Percentiles rank a stretch among this genome's conserved stretches.
These are phyloP conservation scores for Tapera naevia DNA, from an alignment of 2,797 vertebrate species.

Conservation along the genomic window DNA sequence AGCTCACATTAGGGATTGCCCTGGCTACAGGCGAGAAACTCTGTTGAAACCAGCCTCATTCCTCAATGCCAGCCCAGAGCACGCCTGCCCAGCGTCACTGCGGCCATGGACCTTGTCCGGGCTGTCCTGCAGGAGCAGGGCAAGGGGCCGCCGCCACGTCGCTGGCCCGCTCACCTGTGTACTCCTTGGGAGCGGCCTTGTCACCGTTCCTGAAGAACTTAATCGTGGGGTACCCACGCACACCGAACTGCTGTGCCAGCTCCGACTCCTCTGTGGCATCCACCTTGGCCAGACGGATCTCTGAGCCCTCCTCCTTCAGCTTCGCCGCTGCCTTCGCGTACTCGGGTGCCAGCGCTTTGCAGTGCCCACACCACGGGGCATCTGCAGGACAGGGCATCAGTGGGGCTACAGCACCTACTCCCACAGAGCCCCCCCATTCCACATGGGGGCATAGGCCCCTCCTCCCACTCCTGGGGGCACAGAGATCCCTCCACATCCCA, in stretches of 20 bases:
- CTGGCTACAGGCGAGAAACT: too few species aligned
- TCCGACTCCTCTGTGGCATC: constrained; percentile 96
- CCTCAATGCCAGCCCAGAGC: too few species aligned
- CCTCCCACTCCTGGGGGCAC: too few species aligned
- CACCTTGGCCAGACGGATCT: constrained; percentile 91
- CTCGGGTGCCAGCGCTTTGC: constrained; percentile 94
- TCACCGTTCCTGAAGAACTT: constrained; percentile 97
- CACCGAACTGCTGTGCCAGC: constrained; percentile 91
- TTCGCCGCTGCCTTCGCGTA: constrained; percentile 91
- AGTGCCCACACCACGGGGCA: constrained; percentile 99
- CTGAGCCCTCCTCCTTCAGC: constrained; percentile 87
- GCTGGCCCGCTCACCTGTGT: constrained; percentile 83
- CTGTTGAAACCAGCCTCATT: accelerated
- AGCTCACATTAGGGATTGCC: accelerated
- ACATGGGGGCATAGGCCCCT: too few species aligned
- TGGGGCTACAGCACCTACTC: too few species aligned
- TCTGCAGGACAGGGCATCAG: constrained; percentile 74
- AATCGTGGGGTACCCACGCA: constrained; percentile 96
- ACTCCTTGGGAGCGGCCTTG: constrained; percentile 88
- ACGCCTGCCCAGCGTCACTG: too few species aligned
- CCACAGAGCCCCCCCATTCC: neutral
- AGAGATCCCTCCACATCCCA: too few species aligned
- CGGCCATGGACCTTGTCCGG: too few species aligned
- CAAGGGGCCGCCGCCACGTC: neutral
- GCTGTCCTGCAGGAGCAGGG: too few species aligned